Evolutionary conservation across 2,113 vertebrate genomes (phyloP), one percentile per base, ranked within the genome.

Genomic region (Gallinago jamesoni): DNA sequence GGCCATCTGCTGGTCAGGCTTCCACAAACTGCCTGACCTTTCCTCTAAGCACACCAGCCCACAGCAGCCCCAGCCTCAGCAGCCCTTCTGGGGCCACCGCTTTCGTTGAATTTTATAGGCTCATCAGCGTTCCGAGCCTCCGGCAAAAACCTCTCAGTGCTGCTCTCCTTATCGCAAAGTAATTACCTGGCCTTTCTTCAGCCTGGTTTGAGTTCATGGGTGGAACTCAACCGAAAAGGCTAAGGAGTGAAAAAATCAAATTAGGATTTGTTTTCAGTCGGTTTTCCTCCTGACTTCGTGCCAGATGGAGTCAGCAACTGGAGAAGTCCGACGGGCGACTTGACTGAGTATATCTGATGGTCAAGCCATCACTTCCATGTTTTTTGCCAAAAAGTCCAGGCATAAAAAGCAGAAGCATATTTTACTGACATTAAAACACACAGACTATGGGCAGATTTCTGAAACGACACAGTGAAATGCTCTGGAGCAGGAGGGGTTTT

Each of bases 71-170:
- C 80, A 94, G 73, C 59, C 60, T 63, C 60, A 13, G 82, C 64
- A 75, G 52, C 56, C 85, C 91, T 88, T 94, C 5, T 7, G 93
- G 63, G 93, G 67, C 83, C 75, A 11, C 7, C 48, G 94, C 63
- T 77, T 95, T 93, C n/a, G 85, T 60, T 33, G 83, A 70, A 48
- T 85, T 96, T 94, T 93, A 94, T 87, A 82, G 14, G 0, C 66
- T 84, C 55, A 74, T 87, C 94, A 85, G 33, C 72, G 59, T 62
- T 93, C 89, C 69, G 70, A 96, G 95, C 92, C 83, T 27, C 74
- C 55, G 74, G 94, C 81, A 97, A 96, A 97, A 96, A 96, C 83
- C 82, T 89, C 96, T 93, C 94, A 87, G 69, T 72, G 76, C 69
- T 83, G 45, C 73, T 88, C 45, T 59, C 76, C 87, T 96, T 90